Percentiles rank a stretch among this genome's conserved stretches.
These are phyloP conservation scores for Drosophila sp. DNA, from an alignment of 1,140 invertebrate genomes.

Conservation along the genomic window DNA sequence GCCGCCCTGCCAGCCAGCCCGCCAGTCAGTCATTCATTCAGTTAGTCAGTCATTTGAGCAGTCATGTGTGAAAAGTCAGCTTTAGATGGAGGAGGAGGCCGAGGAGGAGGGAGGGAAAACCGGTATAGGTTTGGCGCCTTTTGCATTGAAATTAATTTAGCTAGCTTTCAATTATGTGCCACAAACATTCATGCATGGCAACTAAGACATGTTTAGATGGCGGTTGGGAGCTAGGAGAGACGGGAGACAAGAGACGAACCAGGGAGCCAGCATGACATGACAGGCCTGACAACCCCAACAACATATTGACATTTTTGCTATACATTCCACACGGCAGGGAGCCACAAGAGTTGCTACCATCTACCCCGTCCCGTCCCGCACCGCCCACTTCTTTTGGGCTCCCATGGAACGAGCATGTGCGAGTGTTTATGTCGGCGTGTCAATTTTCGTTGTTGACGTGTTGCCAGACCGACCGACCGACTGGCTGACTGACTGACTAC, in stretches of 20 bases:
- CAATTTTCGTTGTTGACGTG: conserved; percentile 80
- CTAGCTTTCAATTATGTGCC: conserved; percentile 81
- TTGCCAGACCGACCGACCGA: conserved; percentile 41
- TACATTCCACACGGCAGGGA: conserved; percentile 70
- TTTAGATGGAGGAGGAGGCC: not conserved
- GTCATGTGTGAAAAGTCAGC: conserved; percentile 59
- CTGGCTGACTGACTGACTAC: not conserved
- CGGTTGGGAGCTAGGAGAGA: conserved; percentile 24
- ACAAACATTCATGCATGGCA: conserved; percentile 78
- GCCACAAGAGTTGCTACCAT: conserved; percentile 33
- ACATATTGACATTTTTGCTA: conserved; percentile 81
- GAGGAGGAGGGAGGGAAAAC: conserved; percentile 18
- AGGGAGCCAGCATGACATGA: conserved; percentile 65
- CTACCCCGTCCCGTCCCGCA: not conserved
- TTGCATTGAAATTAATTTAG: conserved; percentile 80
- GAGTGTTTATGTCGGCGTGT: conserved; percentile 79
- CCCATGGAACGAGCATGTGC: conserved; percentile 58
- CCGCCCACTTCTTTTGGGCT: not conserved
- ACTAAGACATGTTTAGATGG: conserved; percentile 73
- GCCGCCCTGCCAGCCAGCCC: conserved; percentile 39
- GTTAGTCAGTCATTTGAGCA: conserved; percentile 26
- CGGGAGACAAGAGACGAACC: conserved; percentile 17
- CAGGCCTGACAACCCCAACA: conserved; percentile 75
- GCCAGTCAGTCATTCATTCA: conserved; percentile 10
- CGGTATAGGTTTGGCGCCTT: conserved; percentile 62